A percentile compares a stretch with the other conserved stretches of the same genome.
Conservation (phyloP, 2,888 invertebrate species). For the Hypselothyrea guttata region DNA sequence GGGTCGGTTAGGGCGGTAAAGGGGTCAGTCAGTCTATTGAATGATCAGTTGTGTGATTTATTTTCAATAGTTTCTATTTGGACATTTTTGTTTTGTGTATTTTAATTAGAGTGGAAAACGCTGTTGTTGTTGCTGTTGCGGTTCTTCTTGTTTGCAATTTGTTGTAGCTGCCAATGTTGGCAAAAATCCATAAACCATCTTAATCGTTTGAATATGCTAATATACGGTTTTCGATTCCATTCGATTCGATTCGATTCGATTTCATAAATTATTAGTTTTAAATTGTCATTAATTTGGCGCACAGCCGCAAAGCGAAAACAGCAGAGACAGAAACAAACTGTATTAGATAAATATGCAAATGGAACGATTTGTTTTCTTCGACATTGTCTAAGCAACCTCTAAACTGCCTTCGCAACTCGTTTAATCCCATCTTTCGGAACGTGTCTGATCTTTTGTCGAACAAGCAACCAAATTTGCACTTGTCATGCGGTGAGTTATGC, state of each 20-base stretch:
- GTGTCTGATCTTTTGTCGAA: constrained; percentile 72
- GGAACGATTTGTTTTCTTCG: constrained; percentile 58
- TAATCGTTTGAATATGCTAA: constrained; percentile 59
- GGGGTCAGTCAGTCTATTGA: constrained; percentile 26
- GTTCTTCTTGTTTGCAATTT: constrained; percentile 57
- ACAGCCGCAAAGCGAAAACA: constrained; percentile 32
- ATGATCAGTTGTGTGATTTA: constrained; percentile 58
- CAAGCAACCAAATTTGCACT: constrained; percentile 74
- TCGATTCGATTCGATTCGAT: constrained; percentile 54
- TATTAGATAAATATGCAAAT: constrained; percentile 67
- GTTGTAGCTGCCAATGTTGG: constrained; percentile 38
- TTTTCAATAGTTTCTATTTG: constrained; percentile 33
- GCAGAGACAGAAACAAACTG: constrained; percentile 15
- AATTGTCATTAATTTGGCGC: constrained; percentile 73
- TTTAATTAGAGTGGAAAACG: constrained; percentile 73
- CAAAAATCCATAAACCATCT: constrained; percentile 64
- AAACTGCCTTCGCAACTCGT: background rate
- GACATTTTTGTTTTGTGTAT: constrained; percentile 48
- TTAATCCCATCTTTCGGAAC: constrained; percentile 23
- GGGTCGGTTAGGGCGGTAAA: background rate
- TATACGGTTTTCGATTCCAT: constrained; percentile 12
- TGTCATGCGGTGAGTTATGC: constrained; percentile 65
- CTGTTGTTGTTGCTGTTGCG: constrained; percentile 14
- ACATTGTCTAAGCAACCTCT: background rate
- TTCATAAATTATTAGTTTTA: constrained; percentile 75